These are phyloP conservation scores for Eulemur rubriventer DNA, from an alignment of 2,797 vertebrate species.

Conservation along the genomic window DNA sequence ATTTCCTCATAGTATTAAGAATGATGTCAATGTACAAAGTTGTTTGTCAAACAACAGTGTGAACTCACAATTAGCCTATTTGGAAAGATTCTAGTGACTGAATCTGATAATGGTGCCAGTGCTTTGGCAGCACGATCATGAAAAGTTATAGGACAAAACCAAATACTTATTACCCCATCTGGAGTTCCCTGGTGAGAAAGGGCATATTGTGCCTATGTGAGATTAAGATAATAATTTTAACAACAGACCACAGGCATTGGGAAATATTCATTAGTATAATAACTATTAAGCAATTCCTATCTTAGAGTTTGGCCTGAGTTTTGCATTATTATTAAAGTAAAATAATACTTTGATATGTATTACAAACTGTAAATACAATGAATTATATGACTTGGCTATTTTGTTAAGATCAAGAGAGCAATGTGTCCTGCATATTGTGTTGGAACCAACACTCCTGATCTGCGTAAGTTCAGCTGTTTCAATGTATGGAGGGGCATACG, in stretches of 20 bases:
- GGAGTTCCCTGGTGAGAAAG: background rate
- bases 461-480: background rate
- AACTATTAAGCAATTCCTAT: constrained; percentile 58
- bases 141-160: constrained; percentile 36
- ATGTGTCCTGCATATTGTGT: background rate
- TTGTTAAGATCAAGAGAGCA: background rate
- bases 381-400: constrained; percentile 7
- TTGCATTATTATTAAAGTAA: background rate
- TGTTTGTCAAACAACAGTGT: background rate
- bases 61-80: constrained; percentile 19
- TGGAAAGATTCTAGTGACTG: constrained; percentile 23
- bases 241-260: constrained; percentile 43
- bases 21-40: background rate
- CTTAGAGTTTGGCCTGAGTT: constrained; percentile 10
- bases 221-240: constrained; percentile 64
- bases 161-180: constrained; percentile 7
- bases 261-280: constrained; percentile 51
- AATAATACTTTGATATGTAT: too few species aligned
- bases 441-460: background rate
- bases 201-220: background rate
- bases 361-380: background rate
- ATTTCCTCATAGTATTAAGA: background rate
- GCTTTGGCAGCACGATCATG: background rate
- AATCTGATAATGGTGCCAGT: constrained; percentile 21
- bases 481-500: background rate